phyloP scores from a whole-genome alignment of 2,888 invertebrate genomes.

The Eulithis testata region DNA sequence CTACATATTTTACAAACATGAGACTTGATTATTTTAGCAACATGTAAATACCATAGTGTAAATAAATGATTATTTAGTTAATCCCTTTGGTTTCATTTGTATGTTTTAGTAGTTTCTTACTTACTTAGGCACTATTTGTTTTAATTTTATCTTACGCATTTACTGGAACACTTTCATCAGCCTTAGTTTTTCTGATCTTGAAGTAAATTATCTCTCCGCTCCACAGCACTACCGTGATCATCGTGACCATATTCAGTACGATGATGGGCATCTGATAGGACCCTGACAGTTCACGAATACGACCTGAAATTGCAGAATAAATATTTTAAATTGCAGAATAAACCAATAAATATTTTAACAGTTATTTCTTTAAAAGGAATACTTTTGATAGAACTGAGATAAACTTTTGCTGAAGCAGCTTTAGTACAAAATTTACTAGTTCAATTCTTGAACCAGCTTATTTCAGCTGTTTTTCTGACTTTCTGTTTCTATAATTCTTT shows the following conservation, averaged over 20 bases:
- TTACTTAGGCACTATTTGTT: conserved; percentile 1
- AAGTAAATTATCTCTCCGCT: conserved; percentile 77
- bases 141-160: conserved; percentile 6
- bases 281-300: conserved; percentile 85
- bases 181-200: conserved; percentile 56
- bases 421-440: no score
- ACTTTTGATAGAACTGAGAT: no score
- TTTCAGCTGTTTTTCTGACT: no score
- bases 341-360: no score
- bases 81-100: conserved; percentile 13
- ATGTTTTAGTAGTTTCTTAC: not conserved
- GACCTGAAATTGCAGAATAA: conserved; percentile 77
- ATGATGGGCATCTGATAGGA: conserved; percentile 85
- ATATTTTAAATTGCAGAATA: no score
- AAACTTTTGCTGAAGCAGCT: no score
- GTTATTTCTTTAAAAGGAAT: no score
- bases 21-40: conserved; percentile 35
- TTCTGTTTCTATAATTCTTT: no score
- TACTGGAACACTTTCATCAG: conserved; percentile 37
- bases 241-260: conserved; percentile 85
- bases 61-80: conserved; percentile 36
- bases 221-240: conserved; percentile 86
- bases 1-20: conserved; percentile 29
- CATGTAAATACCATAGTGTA: conserved; percentile 42
- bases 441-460: no score